Conservation (phyloP, 1,140 invertebrate genomes). For the Mercenaria mercenaria region DNA sequence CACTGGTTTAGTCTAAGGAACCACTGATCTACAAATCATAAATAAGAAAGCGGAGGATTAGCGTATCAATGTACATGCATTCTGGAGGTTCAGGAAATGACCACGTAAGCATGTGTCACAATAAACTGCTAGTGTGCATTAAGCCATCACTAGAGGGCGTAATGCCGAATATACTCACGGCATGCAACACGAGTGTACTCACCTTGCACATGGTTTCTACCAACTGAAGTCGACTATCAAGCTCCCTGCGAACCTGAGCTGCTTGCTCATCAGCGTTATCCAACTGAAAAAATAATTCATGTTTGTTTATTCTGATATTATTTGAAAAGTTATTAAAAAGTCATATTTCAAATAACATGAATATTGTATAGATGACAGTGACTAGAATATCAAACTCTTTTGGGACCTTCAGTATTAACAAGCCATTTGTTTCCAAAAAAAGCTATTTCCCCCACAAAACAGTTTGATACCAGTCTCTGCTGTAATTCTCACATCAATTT, state of each 20-base stretch:
- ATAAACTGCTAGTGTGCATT: not conserved
- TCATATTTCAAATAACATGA: no score
- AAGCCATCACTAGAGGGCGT: not conserved
- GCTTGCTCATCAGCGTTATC: conserved; percentile 99
- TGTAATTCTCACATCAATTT: no score
- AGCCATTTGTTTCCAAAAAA: no score
- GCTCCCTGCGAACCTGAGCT: conserved; percentile 98
- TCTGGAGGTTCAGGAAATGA: not conserved
- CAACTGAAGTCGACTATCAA: conserved; percentile 98
- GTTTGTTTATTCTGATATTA: no score
- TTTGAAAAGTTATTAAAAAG: no score
- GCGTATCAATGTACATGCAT: not conserved
- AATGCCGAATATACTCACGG: not conserved
- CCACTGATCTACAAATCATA: not conserved
- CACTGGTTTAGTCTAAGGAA: no score
- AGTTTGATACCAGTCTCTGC: no score
- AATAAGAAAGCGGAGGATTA: not conserved
- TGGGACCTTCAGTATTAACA: no score
- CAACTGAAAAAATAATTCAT: conserved; percentile 91
- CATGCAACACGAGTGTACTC: conserved; percentile 75
- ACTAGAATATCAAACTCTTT: no score
- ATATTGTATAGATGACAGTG: no score
- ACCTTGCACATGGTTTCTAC: conserved; percentile 99
- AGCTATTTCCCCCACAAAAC: no score
- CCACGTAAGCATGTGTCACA: not conserved